A percentile compares a stretch with the other conserved stretches of the same genome.
Conservation (phyloP, 2,888 invertebrate species). For the Gibbula magus region DNA sequence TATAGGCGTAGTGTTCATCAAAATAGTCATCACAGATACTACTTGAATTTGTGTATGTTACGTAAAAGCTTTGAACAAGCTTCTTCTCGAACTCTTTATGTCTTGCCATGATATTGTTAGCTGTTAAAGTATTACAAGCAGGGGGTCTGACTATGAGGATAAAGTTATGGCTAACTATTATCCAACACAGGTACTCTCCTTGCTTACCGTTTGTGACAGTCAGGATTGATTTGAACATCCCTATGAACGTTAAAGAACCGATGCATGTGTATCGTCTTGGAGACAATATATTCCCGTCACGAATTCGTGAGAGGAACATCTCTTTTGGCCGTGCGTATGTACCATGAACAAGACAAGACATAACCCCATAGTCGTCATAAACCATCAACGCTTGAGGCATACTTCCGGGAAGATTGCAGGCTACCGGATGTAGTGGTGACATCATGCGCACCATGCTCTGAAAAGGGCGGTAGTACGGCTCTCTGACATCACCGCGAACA, state of each 20-base stretch:
- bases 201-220: conserved; percentile 16
- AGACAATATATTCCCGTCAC: neutral
- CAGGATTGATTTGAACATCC: conserved; percentile 28
- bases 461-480: conserved; percentile 36
- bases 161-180: conserved; percentile 26
- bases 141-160: conserved; percentile 29
- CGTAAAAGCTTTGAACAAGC: conserved; percentile 7
- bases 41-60: neutral
- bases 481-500: conserved; percentile 33
- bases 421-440: conserved; percentile 12
- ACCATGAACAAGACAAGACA: conserved; percentile 27
- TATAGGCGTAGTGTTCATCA: conserved; percentile 7
- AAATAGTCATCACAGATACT: conserved; percentile 2
- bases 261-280: conserved; percentile 28
- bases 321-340: conserved; percentile 10
- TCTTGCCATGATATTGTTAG: conserved; percentile 23
- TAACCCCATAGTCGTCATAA: conserved; percentile 21
- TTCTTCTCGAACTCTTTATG: conserved; percentile 11
- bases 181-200: conserved; percentile 38
- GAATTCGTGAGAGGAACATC: conserved; percentile 14
- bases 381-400: conserved; percentile 25
- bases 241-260: conserved; percentile 32
- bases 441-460: conserved; percentile 35
- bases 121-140: conserved; percentile 28
- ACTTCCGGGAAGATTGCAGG: conserved; percentile 30